These are phyloP conservation scores for Argyresthia goedartella DNA, from an alignment of 2,888 invertebrate species.

Conservation along the genomic window DNA sequence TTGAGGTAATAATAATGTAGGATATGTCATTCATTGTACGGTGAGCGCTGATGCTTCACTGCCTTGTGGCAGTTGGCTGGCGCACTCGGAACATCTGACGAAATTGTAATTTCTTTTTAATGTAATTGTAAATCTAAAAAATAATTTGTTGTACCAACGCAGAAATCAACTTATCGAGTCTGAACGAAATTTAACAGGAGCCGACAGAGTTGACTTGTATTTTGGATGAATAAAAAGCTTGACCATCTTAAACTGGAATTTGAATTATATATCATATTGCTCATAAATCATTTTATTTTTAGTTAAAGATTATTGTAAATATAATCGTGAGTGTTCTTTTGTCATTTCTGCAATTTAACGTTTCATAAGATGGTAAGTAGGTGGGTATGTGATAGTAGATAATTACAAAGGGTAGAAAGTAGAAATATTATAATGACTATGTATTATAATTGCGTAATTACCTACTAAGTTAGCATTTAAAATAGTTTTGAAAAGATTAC, in stretches of 20 bases:
- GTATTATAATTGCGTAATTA: too few relatives aligned
- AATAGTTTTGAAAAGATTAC: too few relatives aligned
- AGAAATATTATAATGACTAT: too few relatives aligned
- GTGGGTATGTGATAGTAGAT: too few relatives aligned
- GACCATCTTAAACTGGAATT: slow-evolving; percentile 53
- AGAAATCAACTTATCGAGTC: background rate
- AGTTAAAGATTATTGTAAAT: slow-evolving; percentile 45
- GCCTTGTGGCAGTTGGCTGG: background rate
- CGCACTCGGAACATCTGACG: background rate
- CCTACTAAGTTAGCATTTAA: too few relatives aligned
- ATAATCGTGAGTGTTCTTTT: too few relatives aligned
- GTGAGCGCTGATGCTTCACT: background rate
- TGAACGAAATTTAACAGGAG: background rate
- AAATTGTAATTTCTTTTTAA: background rate
- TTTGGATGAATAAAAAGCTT: slow-evolving; percentile 30
- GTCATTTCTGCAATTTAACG: too few relatives aligned
- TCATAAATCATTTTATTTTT: too few relatives aligned
- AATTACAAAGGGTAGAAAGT: too few relatives aligned
- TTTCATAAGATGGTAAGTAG: too few relatives aligned
- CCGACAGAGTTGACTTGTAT: background rate
- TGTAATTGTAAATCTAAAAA: background rate
- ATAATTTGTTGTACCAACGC: background rate
- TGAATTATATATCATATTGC: slow-evolving; percentile 67
- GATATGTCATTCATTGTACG: background rate
- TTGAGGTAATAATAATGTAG: slow-evolving; percentile 30